Conservation (phyloP, 2,113 vertebrate species). For the Ciconia boyciana region DNA sequence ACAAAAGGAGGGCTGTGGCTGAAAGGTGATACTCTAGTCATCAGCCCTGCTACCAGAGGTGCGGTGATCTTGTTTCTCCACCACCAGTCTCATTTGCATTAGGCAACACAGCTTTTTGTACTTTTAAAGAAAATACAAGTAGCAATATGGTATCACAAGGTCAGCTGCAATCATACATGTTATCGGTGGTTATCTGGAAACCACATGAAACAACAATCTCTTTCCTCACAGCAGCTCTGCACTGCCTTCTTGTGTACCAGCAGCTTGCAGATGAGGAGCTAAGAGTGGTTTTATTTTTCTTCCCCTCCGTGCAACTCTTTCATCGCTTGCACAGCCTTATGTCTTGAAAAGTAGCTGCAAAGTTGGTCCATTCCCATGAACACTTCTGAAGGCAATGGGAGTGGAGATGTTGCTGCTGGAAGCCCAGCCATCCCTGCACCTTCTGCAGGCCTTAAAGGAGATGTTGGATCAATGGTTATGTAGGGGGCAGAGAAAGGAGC, state of each 20-base stretch:
- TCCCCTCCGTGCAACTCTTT: background rate
- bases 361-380: background rate
- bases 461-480: background rate
- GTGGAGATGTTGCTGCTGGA: background rate
- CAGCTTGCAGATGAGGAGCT: background rate
- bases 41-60: background rate
- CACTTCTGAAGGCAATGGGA: background rate
- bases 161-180: background rate
- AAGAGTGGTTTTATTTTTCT: background rate
- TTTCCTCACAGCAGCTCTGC: background rate
- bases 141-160: background rate
- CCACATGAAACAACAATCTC: background rate
- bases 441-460: background rate
- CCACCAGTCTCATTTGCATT: background rate
- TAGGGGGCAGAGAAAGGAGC: background rate
- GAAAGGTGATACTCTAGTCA: background rate
- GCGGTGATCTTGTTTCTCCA: background rate
- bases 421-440: background rate
- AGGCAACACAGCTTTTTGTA: background rate
- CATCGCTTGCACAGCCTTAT: background rate
- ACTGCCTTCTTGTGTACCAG: background rate
- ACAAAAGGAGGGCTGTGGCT: background rate
- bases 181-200: background rate
- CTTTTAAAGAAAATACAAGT: background rate
- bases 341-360: background rate